A percentile compares a stretch with the other conserved stretches of the same genome.
Evolutionary conservation across 2,888 invertebrate genomes (phyloP).

Genomic region (Nephrotoma flavescens): DNA sequence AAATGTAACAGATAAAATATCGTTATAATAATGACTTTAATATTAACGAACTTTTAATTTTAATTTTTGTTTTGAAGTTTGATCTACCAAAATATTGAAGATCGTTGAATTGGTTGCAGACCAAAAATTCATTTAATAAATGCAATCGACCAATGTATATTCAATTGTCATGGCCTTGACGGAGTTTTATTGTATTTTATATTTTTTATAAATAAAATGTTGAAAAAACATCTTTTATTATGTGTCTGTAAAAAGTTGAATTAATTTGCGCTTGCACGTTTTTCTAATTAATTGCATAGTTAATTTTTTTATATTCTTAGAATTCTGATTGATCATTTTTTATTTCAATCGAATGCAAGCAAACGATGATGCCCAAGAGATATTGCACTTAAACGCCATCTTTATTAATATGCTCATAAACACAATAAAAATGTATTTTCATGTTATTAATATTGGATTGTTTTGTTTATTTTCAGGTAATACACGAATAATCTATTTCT

Average conservation of each 20-base stretch:
- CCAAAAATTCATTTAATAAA: neutral
- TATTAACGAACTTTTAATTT: neutral
- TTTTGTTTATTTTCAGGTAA: too few species aligned
- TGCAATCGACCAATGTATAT: neutral
- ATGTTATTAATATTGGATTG: too few species aligned
- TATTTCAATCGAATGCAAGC: neutral
- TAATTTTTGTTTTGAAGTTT: too few species aligned
- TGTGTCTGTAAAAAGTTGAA: neutral
- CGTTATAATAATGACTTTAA: neutral
- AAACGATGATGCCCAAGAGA: neutral
- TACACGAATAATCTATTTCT: too few species aligned
- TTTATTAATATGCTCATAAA: neutral
- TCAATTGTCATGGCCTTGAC: neutral
- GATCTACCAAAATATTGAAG: neutral
- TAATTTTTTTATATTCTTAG: neutral
- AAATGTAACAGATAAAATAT: neutral
- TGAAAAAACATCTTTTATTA: neutral
- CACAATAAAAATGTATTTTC: too few species aligned
- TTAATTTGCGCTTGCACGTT: neutral
- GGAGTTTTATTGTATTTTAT: neutral
- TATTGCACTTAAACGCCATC: neutral
- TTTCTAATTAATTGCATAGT: neutral
- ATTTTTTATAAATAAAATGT: neutral
- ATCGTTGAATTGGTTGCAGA: neutral
- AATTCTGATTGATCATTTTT: neutral